Percentiles rank a stretch among this genome's conserved stretches.
Conservation (phyloP, 92 coral and sea anemone genomes). For the Epizoanthus rinbou region DNA sequence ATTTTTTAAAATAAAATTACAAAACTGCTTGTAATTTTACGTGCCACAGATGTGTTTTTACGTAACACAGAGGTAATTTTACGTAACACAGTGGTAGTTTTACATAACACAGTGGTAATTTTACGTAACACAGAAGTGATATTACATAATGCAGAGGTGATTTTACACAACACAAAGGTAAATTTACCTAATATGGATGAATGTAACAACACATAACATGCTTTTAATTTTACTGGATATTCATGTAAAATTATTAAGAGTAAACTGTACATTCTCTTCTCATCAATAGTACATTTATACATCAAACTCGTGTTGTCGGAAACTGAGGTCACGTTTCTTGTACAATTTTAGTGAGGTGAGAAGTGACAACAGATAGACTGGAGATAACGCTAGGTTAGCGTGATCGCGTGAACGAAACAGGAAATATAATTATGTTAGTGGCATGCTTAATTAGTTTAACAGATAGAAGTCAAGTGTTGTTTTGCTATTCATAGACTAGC, state of each 20-base stretch:
- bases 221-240: conserved; percentile 12
- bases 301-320: conserved; percentile 17
- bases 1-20: conserved; percentile 10
- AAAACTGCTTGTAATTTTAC: conserved; percentile 10
- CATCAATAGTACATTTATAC: conserved; percentile 12
- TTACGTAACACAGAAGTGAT: conserved; percentile 18
- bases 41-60: not conserved
- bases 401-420: too few species aligned
- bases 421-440: too few species aligned
- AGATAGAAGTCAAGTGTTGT: too few species aligned
- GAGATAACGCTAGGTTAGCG: too few species aligned
- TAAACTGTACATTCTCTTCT: conserved; percentile 16
- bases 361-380: too few species aligned
- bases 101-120: conserved; percentile 16
- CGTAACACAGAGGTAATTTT: conserved; percentile 11
- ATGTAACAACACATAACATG: conserved; percentile 13
- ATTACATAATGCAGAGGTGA: conserved; percentile 17
- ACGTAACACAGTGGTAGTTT: conserved; percentile 15
- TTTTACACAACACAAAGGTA: conserved; percentile 12
- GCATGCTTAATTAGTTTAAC: too few species aligned
- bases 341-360: too few species aligned
- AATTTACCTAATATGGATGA: conserved; percentile 14
- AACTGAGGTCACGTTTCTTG: too few species aligned
- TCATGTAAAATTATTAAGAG: conserved; percentile 12
- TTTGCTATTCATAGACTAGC: too few species aligned